Percentiles rank a stretch among this genome's conserved stretches.
phyloP scores from a whole-genome alignment of 2,888 invertebrate species.

The Cephalotes varians region DNA sequence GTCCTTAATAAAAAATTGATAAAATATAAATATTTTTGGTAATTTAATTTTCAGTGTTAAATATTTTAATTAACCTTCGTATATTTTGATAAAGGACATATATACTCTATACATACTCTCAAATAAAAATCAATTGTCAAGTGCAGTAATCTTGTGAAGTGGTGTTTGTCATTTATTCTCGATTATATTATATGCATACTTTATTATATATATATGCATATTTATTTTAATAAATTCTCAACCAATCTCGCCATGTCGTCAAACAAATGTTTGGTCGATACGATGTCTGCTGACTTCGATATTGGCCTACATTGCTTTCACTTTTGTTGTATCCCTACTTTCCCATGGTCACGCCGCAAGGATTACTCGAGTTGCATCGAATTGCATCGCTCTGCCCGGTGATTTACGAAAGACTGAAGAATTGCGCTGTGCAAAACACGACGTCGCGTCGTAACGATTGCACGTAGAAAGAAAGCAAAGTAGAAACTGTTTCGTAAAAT shows the following conservation, averaged over 20 bases:
- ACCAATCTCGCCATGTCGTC: neutral
- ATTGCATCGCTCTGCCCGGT: constrained; percentile 56
- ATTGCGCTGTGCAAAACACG: constrained; percentile 39
- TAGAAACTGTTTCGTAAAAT: constrained; percentile 19
- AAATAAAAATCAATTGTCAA: neutral
- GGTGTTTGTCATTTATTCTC: neutral
- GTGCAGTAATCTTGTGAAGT: neutral
- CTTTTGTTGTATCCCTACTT: constrained; percentile 73
- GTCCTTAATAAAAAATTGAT: neutral
- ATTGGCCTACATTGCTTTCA: constrained; percentile 75
- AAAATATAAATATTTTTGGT: neutral
- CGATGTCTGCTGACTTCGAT: constrained; percentile 59
- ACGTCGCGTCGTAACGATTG: constrained; percentile 12
- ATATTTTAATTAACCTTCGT: neutral
- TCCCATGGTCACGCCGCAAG: constrained; percentile 73
- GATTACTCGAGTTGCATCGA: constrained; percentile 68
- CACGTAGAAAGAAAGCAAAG: constrained; percentile 22
- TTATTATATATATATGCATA: neutral
- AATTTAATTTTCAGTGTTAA: neutral
- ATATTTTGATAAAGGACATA: neutral
- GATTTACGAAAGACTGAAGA: constrained; percentile 68
- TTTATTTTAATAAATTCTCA: constrained; percentile 21
- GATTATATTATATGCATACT: neutral
- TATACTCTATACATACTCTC: neutral
- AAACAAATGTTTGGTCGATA: constrained; percentile 57